phyloP scores from a whole-genome alignment of 2,797 vertebrate species.

The Graptemys geographica region DNA sequence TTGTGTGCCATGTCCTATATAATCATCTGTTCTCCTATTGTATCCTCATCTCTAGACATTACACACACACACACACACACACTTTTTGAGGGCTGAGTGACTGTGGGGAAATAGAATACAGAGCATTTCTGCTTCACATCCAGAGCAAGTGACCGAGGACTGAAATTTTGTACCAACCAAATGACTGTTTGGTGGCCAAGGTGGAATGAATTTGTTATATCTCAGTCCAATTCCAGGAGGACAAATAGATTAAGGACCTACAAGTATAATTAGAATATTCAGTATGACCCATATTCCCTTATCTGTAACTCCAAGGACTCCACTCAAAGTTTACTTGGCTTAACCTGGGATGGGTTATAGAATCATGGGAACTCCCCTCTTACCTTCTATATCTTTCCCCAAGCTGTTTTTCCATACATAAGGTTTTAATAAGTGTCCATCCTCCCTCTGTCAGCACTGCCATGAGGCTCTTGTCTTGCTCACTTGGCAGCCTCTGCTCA shows the following conservation, averaged over 20 bases:
- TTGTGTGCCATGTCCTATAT: background rate
- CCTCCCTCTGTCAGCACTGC: background rate
- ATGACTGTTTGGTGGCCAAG: background rate
- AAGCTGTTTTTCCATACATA: background rate
- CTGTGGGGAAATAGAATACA: background rate
- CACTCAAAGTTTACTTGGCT: background rate
- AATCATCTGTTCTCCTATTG: conserved; percentile 13
- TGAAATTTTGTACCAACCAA: background rate
- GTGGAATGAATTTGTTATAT: background rate
- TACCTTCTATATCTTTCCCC: background rate
- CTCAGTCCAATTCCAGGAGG: background rate
- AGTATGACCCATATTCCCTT: background rate
- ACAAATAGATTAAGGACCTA: background rate
- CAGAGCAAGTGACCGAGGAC: background rate
- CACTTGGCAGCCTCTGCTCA: background rate
- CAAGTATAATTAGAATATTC: background rate
- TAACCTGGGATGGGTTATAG: background rate
- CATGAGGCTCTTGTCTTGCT: background rate
- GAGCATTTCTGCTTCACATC: background rate
- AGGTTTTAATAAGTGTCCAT: background rate
- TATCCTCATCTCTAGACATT: background rate
- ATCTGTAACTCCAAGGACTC: background rate
- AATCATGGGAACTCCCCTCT: background rate
- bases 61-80: background rate
- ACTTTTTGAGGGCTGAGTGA: background rate